Percentiles rank a stretch among this genome's conserved stretches.
phyloP scores from a whole-genome alignment of 2,113 vertebrate genomes.

The Leptodactylus fuscus region DNA sequence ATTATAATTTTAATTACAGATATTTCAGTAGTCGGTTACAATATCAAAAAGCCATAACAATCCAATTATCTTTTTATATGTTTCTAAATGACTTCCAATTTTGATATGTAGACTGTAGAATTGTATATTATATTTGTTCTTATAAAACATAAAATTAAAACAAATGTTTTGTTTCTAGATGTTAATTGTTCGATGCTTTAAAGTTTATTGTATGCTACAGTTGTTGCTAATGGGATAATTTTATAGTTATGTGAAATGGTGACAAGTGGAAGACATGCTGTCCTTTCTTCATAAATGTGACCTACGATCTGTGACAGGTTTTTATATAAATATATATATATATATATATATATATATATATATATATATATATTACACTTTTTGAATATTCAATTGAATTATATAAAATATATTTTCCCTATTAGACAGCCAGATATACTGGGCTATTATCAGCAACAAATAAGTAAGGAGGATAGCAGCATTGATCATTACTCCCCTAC shows the following conservation, averaged over 20 bases:
- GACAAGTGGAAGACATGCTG: not conserved
- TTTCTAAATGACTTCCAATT: constrained; percentile 22
- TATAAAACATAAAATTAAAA: constrained; percentile 5
- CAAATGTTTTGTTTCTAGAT: constrained; percentile 25
- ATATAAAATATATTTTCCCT: too few relatives aligned
- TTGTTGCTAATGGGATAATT: constrained; percentile 2
- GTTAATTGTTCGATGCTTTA: constrained; percentile 16
- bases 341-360: too few relatives aligned
- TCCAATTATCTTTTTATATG: constrained; percentile 39
- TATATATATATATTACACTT: too few relatives aligned
- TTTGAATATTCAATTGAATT: too few relatives aligned
- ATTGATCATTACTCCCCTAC: too few relatives aligned
- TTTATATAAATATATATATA: too few relatives aligned
- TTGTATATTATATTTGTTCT: not conserved
- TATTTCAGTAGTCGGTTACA: constrained; percentile 19
- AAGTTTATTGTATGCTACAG: constrained; percentile 1
- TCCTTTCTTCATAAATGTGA: not conserved
- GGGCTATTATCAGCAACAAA: too few relatives aligned
- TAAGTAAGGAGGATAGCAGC: too few relatives aligned
- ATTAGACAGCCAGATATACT: too few relatives aligned
- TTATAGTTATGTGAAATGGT: not conserved
- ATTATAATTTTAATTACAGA: constrained; percentile 49
- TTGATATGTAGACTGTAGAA: not conserved
- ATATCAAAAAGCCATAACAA: constrained; percentile 37
- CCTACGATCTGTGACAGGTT: too few relatives aligned